Percentiles rank a stretch among this genome's conserved stretches.
These are phyloP conservation scores for Sphenodon punctatus DNA, from an alignment of 2,797 vertebrate species.

Conservation along the genomic window DNA sequence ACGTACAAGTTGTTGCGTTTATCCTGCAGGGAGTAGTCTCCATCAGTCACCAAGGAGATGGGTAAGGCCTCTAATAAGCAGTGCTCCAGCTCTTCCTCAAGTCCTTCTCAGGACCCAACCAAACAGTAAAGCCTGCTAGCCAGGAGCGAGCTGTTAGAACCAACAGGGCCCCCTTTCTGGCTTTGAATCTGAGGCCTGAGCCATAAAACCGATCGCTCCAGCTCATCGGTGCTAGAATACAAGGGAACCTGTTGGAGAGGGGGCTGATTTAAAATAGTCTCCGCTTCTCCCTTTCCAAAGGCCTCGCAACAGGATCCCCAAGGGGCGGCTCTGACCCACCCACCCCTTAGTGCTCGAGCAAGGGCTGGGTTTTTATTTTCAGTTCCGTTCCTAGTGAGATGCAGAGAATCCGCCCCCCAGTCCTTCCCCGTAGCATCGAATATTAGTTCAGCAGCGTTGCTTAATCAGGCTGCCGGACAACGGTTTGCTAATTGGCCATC, in stretches of 20 bases:
- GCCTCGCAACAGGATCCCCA: background rate
- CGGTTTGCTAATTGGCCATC: background rate
- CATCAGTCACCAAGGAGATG: no score
- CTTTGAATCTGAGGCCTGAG: background rate
- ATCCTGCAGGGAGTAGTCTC: no score
- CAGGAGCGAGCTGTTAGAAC: background rate
- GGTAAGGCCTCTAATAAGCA: no score
- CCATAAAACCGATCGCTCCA: background rate
- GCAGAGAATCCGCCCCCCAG: no score
- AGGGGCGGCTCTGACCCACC: no score
- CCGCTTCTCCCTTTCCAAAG: background rate
- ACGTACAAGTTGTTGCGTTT: no score
- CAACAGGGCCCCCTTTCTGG: background rate
- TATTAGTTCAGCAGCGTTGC: background rate
- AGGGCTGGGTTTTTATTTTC: no score
- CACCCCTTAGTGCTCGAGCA: no score
- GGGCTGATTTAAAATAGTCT: background rate
- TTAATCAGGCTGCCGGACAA: background rate
- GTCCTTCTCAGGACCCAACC: no score
- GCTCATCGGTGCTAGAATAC: background rate
- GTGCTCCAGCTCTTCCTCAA: no score
- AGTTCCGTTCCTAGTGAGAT: no score
- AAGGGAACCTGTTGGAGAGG: background rate
- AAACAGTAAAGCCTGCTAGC: background rate
- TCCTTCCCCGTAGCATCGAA: no score